Percentiles rank a stretch among this genome's conserved stretches.
Conservation (phyloP, 2,797 vertebrate species). For the Meriones psammophilus region DNA sequence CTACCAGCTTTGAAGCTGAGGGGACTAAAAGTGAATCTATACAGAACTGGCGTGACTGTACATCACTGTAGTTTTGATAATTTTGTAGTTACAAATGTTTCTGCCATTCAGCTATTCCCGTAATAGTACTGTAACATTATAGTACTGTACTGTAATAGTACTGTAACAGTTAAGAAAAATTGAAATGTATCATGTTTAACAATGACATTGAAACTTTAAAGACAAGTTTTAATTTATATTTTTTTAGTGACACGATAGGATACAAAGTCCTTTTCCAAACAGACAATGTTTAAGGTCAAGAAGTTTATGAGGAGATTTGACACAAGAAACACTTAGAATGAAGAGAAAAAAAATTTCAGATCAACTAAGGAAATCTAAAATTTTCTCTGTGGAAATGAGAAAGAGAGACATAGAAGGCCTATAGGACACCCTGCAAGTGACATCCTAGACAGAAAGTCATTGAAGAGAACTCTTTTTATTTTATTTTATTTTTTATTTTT, state of each 20-base stretch:
- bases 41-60: not conserved
- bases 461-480: too few relatives aligned
- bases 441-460: too few relatives aligned
- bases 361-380: too few relatives aligned
- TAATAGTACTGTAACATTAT: not conserved
- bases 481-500: not conserved
- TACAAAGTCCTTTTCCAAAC: not conserved
- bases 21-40: not conserved
- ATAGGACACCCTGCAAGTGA: too few relatives aligned
- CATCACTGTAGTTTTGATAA: not conserved
- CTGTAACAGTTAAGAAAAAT: not conserved
- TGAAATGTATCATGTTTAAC: not conserved
- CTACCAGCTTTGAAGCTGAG: not conserved
- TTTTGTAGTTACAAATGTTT: not conserved
- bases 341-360: too few relatives aligned
- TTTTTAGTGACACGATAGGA: not conserved
- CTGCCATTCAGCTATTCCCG: not conserved
- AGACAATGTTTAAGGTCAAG: too few relatives aligned
- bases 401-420: too few relatives aligned
- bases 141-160: not conserved
- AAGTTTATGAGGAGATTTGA: too few relatives aligned
- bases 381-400: too few relatives aligned
- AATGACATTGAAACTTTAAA: not conserved
- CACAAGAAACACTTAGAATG: too few relatives aligned
- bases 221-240: constrained; percentile 32